Conservation (phyloP, 2,113 vertebrate species). For the Indicator indicator region DNA sequence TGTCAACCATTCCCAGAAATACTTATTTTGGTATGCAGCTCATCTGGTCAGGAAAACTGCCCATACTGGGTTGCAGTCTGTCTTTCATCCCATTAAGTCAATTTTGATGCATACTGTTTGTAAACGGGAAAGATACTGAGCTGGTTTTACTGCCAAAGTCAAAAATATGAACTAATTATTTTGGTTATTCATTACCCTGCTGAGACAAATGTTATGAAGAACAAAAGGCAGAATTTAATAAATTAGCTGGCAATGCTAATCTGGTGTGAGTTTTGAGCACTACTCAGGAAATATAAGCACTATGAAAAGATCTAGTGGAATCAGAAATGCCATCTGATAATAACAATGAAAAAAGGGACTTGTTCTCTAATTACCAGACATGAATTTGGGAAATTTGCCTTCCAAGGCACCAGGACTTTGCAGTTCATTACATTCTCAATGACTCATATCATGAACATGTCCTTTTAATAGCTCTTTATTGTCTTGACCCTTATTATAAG, state of each 20-base stretch:
- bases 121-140: rapidly evolving
- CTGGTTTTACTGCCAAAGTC: not conserved
- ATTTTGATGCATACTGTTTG: not conserved
- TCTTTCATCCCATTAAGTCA: not conserved
- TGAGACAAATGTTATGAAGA: not conserved
- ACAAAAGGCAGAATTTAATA: not conserved
- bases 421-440: constrained; percentile 24
- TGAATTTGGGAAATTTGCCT: constrained; percentile 1
- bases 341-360: not conserved
- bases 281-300: not conserved
- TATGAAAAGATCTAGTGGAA: constrained; percentile 2
- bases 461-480: not conserved
- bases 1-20: not conserved
- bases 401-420: not conserved
- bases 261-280: not conserved
- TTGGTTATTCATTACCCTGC: not conserved
- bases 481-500: not conserved
- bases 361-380: constrained; percentile 15
- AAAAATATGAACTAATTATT: not conserved
- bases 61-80: not conserved
- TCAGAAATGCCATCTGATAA: not conserved
- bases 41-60: not conserved
- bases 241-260: not conserved
- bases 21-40: not conserved
- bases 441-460: not conserved